Evolutionary conservation across 2,797 vertebrate species (phyloP).

Genomic region (Phataginus tricuspis): DNA sequence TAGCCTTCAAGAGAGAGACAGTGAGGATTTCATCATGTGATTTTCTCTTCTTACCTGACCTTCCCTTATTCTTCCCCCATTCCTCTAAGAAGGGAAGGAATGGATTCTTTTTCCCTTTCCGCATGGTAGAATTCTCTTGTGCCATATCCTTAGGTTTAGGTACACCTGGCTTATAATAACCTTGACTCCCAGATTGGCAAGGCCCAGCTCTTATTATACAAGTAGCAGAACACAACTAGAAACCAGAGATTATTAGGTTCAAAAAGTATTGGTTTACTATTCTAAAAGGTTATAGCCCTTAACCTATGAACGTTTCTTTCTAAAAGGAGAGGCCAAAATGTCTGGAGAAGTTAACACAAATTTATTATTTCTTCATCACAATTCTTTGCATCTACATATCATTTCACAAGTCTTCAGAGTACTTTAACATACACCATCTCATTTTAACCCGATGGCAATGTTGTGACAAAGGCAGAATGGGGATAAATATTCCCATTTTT

Average conservation of each 20-base stretch:
- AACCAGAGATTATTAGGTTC: background rate
- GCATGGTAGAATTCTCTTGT: background rate
- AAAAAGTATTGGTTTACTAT: background rate
- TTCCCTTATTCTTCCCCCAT: background rate
- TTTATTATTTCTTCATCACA: background rate
- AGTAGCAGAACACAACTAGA: background rate
- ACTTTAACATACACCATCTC: background rate
- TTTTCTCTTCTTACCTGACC: background rate
- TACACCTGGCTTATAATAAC: background rate
- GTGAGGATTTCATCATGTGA: background rate
- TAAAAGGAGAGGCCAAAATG: background rate
- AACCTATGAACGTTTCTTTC: background rate
- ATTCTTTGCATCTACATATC: background rate
- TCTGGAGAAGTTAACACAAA: background rate
- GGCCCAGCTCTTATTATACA: background rate
- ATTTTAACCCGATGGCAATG: background rate
- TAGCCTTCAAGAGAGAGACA: background rate
- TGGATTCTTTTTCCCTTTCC: background rate
- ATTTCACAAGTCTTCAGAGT: conserved; percentile 5
- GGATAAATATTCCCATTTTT: background rate
- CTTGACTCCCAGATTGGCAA: background rate
- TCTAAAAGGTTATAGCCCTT: background rate
- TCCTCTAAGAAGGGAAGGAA: background rate
- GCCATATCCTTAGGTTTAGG: background rate
- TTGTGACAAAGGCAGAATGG: background rate